phyloP scores from a whole-genome alignment of 2,797 vertebrate genomes.

The Lepilemur ruficaudatus region DNA sequence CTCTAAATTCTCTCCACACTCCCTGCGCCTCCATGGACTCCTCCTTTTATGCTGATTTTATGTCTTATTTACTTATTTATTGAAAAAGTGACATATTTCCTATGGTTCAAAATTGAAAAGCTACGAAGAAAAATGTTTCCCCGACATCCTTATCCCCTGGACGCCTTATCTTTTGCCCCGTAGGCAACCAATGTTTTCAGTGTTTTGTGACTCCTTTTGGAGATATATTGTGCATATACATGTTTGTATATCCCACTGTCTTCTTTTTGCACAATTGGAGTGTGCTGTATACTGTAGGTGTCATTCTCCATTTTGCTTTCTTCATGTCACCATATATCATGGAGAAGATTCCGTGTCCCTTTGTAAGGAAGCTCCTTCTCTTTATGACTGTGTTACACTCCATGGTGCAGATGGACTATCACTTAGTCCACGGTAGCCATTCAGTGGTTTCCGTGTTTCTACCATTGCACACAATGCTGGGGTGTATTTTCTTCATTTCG shows the following conservation, averaged over 20 bases:
- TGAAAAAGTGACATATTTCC: neutral
- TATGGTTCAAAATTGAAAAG: neutral
- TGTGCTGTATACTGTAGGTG: accelerated
- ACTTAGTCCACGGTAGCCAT: neutral
- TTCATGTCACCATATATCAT: neutral
- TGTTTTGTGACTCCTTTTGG: neutral
- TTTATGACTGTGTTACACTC: neutral
- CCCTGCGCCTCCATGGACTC: neutral
- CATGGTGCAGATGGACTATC: neutral
- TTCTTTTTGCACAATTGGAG: neutral
- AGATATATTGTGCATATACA: neutral
- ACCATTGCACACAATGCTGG: neutral
- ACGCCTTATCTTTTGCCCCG: neutral
- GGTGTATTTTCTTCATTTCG: neutral
- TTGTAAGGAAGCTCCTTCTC: neutral
- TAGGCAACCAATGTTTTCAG: neutral
- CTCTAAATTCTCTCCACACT: neutral
- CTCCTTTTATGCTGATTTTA: neutral
- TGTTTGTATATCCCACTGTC: neutral
- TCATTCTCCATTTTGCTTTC: neutral
- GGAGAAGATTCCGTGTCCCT: neutral
- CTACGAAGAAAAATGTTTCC: neutral
- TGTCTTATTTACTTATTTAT: neutral
- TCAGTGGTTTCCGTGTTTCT: neutral
- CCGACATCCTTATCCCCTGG: neutral